Evolutionary conservation across 2,797 vertebrate genomes (phyloP).

Genomic region (Aselliscus stoliczkanus): DNA sequence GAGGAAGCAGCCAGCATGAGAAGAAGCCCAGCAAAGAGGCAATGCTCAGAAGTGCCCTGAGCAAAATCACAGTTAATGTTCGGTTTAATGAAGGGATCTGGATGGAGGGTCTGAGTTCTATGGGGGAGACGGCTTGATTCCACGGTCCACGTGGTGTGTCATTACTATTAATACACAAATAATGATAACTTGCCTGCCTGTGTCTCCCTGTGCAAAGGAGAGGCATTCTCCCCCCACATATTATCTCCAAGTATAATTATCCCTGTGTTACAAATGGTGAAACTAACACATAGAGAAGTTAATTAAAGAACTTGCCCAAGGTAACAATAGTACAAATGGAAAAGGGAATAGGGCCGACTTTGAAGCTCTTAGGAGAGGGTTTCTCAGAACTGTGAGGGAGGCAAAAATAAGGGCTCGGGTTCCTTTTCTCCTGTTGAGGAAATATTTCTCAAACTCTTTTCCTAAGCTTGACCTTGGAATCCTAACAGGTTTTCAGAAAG

Average conservation of each 20-base stretch:
- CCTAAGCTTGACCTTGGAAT: neutral
- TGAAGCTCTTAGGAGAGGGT: neutral
- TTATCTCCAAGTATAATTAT: slow-evolving; percentile 63
- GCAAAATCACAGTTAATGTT: neutral
- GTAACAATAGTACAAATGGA: slow-evolving; percentile 46
- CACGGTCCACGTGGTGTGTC: neutral
- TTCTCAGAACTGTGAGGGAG: neutral
- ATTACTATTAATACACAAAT: slow-evolving; percentile 39
- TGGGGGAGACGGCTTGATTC: neutral
- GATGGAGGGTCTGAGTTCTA: neutral
- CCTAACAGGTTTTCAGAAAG: neutral
- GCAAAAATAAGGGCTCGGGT: neutral
- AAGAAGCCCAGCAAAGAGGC: neutral
- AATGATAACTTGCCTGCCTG: neutral
- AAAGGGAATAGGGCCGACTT: slow-evolving; percentile 5
- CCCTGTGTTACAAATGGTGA: slow-evolving; percentile 55
- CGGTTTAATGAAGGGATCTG: neutral
- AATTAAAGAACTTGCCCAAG: slow-evolving; percentile 72
- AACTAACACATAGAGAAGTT: slow-evolving; percentile 65
- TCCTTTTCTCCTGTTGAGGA: neutral
- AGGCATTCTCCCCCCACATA: neutral
- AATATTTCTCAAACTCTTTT: neutral
- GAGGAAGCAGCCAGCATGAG: neutral
- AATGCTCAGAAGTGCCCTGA: neutral
- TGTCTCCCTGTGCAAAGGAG: slow-evolving; percentile 32